Base-by-base conservation (phyloP, 2,797 vertebrate genomes). In the Cirrhinus molitorella region DNA sequence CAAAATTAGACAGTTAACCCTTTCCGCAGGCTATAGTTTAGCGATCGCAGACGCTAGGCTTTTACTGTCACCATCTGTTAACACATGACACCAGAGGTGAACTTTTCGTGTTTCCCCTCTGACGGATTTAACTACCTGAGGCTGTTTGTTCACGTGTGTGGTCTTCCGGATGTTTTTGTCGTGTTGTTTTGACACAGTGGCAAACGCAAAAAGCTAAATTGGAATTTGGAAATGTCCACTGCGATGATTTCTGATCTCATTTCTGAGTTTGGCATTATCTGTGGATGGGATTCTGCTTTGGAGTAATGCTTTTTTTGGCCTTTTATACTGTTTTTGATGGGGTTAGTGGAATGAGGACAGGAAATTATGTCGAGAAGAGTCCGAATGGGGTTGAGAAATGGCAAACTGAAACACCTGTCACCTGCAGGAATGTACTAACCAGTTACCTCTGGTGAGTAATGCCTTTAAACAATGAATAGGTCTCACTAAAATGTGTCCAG, bases 41-140 rank as follows among this genome's bases (percentile, higher is more conserved):
- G 85, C 49, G 11, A 74, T 87, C 74, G 79, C 67, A 74, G 68
- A 80, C 55, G 80, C 79, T 49, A 63, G 14, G 77, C 63, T 86
- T 89, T 87, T 87, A 88, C 65, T 80, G 85, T 83, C 59, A 25
- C 78, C 86, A 88, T 86, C 89, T 89, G 89, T 89, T 88, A 87
- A 87, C 87, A 89, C 79, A 89, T 83, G 83, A 89, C 83, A 89
- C 86, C 72, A 79, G 53, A 75, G 66, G 40, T 71, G 85, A 74
- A 83, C 76, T 70, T 72, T 86, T 73, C 45, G 14, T 78, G 31
- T 83, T 87, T 76, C 43, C 49, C 73, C 55, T 79, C 79, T 59
- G 72, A 74, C n/a, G 59, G 75, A 70, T 57, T 70, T 73, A 81
- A 83, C 57, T 72, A 68, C 59, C 74, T 37, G 34, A 77, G 73